These are phyloP conservation scores for Oophaga pumilio DNA, from an alignment of 2,113 vertebrate genomes.

Conservation along the genomic window DNA sequence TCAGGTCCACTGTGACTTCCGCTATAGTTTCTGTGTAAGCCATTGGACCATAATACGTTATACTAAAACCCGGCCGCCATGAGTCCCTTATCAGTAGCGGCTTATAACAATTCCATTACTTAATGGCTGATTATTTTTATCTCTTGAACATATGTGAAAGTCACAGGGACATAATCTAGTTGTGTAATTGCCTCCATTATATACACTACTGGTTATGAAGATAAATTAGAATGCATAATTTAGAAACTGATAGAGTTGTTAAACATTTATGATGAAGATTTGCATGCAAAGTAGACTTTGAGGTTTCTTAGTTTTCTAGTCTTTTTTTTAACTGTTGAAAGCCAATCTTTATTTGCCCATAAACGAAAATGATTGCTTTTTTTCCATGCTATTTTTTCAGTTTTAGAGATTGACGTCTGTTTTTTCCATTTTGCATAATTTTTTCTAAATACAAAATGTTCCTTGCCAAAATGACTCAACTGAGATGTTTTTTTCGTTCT, in stretches of 20 bases:
- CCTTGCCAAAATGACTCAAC: no score
- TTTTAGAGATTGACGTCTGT: no score
- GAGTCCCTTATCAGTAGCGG: neutral
- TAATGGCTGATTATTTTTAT: conserved; percentile 34
- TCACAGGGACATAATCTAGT: conserved; percentile 59
- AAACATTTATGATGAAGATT: neutral
- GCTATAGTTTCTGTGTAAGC: neutral
- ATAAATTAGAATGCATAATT: conserved; percentile 20
- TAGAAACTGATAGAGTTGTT: neutral
- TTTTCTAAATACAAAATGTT: no score
- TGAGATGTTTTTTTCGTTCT: no score
- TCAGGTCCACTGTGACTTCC: neutral
- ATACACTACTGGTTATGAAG: conserved; percentile 57
- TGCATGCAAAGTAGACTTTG: neutral
- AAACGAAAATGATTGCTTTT: neutral
- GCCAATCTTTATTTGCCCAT: neutral
- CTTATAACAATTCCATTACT: conserved; percentile 7
- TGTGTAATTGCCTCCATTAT: conserved; percentile 68
- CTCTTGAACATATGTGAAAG: conserved; percentile 9
- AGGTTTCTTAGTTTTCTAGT: neutral
- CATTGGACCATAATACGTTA: neutral
- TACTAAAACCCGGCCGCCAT: neutral
- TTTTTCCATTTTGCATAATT: no score
- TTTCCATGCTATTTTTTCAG: neutral
- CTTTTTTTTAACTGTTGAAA: neutral